A percentile compares a stretch with the other conserved stretches of the same genome.
Conservation (phyloP, 2,113 vertebrate genomes). For the Campylomormyrus numenius region DNA sequence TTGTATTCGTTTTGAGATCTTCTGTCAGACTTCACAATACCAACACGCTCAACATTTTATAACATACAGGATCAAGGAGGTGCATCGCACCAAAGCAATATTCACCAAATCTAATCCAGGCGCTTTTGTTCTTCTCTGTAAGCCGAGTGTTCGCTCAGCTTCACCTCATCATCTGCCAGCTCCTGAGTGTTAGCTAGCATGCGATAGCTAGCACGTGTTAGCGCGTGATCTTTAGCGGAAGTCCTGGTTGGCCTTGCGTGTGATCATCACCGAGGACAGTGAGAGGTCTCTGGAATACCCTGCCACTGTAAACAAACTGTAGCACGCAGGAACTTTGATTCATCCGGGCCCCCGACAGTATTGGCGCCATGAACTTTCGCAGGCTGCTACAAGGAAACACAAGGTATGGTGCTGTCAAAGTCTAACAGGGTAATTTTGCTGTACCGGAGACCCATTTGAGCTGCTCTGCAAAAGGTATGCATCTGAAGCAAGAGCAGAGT, state of each 20-base stretch:
- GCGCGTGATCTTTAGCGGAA: neutral
- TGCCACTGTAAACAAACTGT: neutral
- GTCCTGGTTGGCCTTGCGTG: neutral
- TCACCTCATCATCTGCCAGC: neutral
- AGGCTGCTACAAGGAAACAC: neutral
- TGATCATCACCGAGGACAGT: neutral
- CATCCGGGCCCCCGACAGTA: neutral
- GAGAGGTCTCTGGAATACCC: neutral
- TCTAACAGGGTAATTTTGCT: neutral
- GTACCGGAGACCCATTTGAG: neutral
- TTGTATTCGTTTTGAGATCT: neutral
- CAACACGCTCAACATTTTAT: neutral
- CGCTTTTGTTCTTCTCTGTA: neutral
- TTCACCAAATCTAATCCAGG: neutral
- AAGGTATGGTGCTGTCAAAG: neutral
- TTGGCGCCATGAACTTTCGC: neutral
- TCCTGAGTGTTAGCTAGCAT: neutral
- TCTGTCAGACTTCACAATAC: neutral
- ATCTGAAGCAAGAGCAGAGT: neutral
- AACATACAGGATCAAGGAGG: neutral
- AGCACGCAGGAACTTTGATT: neutral
- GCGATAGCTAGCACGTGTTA: neutral
- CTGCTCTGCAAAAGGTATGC: neutral
- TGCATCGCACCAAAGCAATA: neutral
- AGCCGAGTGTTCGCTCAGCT: neutral